Evolutionary conservation across 2,113 vertebrate species (phyloP).

Genomic region (Rynchops niger): DNA sequence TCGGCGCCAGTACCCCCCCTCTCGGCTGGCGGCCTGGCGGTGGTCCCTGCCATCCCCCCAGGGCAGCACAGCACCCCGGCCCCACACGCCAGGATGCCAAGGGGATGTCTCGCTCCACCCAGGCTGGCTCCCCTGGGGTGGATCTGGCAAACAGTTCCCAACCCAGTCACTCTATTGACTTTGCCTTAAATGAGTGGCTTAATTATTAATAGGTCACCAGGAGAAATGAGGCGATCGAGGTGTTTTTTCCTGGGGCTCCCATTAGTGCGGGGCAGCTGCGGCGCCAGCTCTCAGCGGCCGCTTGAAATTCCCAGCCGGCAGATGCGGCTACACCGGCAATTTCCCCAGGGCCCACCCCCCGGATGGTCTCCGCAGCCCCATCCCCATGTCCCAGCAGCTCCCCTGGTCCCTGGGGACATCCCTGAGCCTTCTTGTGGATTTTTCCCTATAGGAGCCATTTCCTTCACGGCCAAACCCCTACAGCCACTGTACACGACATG

Average conservation of each 20-base stretch:
- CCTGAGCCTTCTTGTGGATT: not conserved
- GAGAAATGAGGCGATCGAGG: not conserved
- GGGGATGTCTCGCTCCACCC: not conserved
- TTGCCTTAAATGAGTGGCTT: constrained; percentile 26
- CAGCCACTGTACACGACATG: rapidly evolving
- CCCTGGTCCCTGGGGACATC: too few relatives aligned
- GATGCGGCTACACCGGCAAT: rapidly evolving
- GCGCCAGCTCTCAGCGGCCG: rapidly evolving
- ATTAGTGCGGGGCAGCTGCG: rapidly evolving
- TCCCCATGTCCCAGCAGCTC: not conserved
- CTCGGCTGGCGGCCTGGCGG: rapidly evolving
- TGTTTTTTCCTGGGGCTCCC: not conserved
- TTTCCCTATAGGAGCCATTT: not conserved
- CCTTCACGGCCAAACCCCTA: not conserved
- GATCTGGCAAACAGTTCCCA: not conserved
- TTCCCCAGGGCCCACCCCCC: rapidly evolving
- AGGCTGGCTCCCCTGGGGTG: not conserved
- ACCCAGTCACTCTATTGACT: constrained; percentile 32
- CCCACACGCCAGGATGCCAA: rapidly evolving
- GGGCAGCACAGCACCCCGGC: not conserved
- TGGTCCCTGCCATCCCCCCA: not conserved
- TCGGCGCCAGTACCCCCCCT: not conserved
- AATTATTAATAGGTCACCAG: constrained; percentile 44
- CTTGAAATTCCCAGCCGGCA: not conserved
- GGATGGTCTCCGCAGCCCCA: rapidly evolving